Evolutionary conservation across 2,797 vertebrate genomes (phyloP).

Genomic region (Gephyroberyx darwinii): DNA sequence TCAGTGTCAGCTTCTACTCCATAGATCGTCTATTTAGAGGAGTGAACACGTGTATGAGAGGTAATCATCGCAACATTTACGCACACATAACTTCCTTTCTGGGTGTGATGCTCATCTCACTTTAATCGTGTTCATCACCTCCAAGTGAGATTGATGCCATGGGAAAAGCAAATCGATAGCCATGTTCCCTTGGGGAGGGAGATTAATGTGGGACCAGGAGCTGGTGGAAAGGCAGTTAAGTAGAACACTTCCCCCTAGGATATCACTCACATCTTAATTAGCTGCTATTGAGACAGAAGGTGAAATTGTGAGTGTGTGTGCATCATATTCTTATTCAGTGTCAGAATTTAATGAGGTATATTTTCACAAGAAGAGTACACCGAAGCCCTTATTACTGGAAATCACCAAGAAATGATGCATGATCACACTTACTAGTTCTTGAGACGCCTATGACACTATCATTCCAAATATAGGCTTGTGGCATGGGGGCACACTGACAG

Average conservation of each 20-base stretch:
- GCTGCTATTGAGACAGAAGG: constrained; percentile 57
- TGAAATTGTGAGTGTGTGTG: constrained; percentile 24
- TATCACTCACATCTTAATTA: constrained; percentile 68
- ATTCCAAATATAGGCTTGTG: background rate
- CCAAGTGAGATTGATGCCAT: constrained; percentile 60
- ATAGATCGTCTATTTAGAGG: background rate
- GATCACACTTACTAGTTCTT: background rate
- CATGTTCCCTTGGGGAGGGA: constrained; percentile 46
- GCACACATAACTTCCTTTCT: constrained; percentile 16
- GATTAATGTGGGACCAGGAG: constrained; percentile 68
- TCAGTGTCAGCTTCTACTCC: background rate
- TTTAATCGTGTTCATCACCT: constrained; percentile 63
- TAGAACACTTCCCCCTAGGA: constrained; percentile 65
- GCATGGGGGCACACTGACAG: too few relatives aligned
- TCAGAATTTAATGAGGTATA: constrained; percentile 29
- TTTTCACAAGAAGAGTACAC: constrained; percentile 12
- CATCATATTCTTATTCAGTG: background rate
- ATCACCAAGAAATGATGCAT: constrained; percentile 17
- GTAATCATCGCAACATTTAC: background rate
- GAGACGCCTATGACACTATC: background rate
- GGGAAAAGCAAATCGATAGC: constrained; percentile 60
- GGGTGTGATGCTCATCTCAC: constrained; percentile 48
- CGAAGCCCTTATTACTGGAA: background rate
- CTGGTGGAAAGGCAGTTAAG: constrained; percentile 63
- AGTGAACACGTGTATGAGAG: background rate